These are phyloP conservation scores for Aeoliscus strigatus DNA, from an alignment of 2,797 vertebrate genomes.

Conservation along the genomic window DNA sequence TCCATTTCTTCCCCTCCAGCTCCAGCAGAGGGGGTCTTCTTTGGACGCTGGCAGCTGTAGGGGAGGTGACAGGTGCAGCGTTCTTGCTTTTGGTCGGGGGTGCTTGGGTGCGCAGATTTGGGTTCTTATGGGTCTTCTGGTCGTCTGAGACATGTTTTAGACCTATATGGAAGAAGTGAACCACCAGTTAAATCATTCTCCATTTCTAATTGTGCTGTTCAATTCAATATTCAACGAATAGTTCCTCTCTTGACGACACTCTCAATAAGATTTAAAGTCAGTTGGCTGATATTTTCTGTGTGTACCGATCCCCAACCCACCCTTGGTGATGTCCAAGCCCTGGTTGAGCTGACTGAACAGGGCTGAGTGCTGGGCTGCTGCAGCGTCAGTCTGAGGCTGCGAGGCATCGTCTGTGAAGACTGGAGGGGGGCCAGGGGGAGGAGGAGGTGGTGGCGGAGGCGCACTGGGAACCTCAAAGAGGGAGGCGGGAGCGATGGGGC, in stretches of 20 bases:
- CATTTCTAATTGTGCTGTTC: no score
- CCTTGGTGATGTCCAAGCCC: constrained; percentile 91
- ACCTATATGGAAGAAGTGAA: constrained; percentile 60
- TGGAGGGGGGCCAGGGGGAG: constrained; percentile 83
- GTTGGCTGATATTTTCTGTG: no score
- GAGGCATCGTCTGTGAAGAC: constrained; percentile 62
- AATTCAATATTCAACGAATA: no score
- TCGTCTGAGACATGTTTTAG: constrained; percentile 88
- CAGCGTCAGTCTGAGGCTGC: constrained; percentile 52
- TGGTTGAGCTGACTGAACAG: constrained; percentile 95
- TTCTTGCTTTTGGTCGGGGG: constrained; percentile 74
- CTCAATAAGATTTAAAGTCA: no score
- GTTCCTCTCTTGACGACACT: no score
- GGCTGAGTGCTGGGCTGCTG: constrained; percentile 78
- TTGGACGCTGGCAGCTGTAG: constrained; percentile 56
- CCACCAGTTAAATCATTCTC: no score
- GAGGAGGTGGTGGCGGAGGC: constrained; percentile 76
- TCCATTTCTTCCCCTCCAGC: constrained; percentile 98
- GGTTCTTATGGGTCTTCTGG: constrained; percentile 92
- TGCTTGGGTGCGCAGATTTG: constrained; percentile 77
- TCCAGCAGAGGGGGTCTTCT: constrained; percentile 82
- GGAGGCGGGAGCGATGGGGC: constrained; percentile 75
- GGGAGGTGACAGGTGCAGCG: constrained; percentile 9
- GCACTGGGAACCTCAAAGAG: constrained; percentile 55
- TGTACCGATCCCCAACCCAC: constrained; percentile 69